A percentile compares a stretch with the other conserved stretches of the same genome.
Evolutionary conservation across 2,797 vertebrate genomes (phyloP).

Genomic region (Babyrousa celebensis): DNA sequence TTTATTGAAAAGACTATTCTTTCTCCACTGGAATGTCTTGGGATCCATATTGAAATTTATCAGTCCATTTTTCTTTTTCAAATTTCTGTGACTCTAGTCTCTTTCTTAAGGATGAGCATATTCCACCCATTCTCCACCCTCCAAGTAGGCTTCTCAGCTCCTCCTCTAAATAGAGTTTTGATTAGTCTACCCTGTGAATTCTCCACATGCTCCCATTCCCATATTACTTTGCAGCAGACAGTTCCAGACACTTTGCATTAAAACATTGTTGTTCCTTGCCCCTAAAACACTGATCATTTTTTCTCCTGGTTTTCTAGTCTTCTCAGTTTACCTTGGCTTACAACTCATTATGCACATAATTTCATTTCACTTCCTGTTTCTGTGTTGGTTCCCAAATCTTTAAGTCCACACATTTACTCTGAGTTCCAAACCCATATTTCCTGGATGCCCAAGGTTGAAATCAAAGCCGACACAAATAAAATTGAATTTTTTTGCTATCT

Average conservation of each 20-base stretch:
- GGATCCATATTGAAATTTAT: conserved; percentile 24
- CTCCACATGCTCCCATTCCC: not conserved
- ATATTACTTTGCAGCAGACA: not conserved
- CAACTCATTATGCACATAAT: not conserved
- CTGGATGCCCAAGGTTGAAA: conserved; percentile 11
- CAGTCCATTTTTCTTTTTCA: not conserved
- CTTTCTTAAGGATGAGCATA: not conserved
- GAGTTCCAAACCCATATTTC: not conserved
- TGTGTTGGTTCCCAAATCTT: not conserved
- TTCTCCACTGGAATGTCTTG: not conserved
- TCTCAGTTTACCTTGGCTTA: not conserved
- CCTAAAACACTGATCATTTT: not conserved
- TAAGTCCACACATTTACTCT: not conserved
- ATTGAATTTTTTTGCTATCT: not conserved
- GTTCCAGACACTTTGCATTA: conserved; percentile 1
- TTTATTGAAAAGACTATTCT: conserved; percentile 42
- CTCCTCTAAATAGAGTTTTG: not conserved
- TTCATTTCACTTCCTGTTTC: conserved; percentile 50
- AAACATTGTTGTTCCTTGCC: not conserved
- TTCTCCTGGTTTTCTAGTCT: not conserved
- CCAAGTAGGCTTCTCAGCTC: not conserved
- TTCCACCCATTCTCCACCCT: not conserved
- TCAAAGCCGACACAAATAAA: conserved; percentile 46
- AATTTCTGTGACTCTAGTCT: not conserved
- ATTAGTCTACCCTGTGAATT: not conserved